These are phyloP conservation scores for Epirrhoe alternata DNA, from an alignment of 2,888 invertebrate species.

Conservation along the genomic window DNA sequence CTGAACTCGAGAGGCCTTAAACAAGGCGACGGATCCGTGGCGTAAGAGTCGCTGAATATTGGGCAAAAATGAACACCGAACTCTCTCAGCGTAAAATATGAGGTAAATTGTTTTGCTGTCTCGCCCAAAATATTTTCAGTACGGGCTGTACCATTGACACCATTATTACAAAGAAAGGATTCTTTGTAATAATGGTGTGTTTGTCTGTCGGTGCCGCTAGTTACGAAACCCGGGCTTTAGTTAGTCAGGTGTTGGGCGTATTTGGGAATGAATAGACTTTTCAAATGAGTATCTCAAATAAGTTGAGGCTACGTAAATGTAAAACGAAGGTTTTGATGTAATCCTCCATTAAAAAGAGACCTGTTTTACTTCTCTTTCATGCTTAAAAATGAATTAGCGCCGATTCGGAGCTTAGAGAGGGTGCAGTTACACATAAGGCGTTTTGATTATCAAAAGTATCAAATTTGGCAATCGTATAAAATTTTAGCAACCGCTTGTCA, in stretches of 20 bases:
- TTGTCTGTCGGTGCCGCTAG: background rate
- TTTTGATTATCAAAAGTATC: too few species aligned
- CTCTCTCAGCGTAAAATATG: too few species aligned
- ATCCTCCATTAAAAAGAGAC: conserved; percentile 13
- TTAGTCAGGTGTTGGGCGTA: conserved; percentile 23
- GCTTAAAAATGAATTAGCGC: background rate
- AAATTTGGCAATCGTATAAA: too few species aligned
- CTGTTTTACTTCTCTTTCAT: conserved; percentile 6
- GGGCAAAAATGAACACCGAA: too few species aligned
- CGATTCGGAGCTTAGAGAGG: background rate
- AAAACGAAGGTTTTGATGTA: conserved; percentile 17
- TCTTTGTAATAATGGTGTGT: background rate
- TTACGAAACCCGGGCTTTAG: background rate
- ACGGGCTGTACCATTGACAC: too few species aligned
- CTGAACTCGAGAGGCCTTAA: too few species aligned
- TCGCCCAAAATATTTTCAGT: too few species aligned
- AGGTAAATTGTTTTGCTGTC: too few species aligned
- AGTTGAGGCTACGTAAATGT: conserved; percentile 18
- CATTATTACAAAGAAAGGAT: background rate
- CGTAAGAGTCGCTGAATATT: too few species aligned
- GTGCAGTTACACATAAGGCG: too few species aligned
- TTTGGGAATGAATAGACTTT: conserved; percentile 22
- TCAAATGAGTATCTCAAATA: conserved; percentile 23
- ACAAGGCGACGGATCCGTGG: too few species aligned
- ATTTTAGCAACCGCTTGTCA: too few species aligned